Evolutionary conservation across 2,113 vertebrate species (phyloP).

Genomic region (Ochotona princeps): DNA sequence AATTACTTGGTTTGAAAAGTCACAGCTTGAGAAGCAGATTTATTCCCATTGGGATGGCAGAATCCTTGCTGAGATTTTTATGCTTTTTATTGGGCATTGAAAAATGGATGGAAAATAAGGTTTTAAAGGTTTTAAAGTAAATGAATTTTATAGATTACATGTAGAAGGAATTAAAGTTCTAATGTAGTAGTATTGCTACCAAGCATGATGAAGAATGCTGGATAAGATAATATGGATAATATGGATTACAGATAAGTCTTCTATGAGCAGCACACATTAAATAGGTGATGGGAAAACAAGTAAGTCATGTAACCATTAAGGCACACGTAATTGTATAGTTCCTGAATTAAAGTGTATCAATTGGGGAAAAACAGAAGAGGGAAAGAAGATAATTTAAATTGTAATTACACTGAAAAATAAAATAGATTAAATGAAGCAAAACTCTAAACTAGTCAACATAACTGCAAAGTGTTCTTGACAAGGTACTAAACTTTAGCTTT

Average conservation of each 20-base stretch:
- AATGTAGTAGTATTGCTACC: neutral
- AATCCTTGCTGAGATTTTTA: neutral
- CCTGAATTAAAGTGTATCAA: neutral
- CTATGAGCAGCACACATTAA: neutral
- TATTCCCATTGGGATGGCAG: conserved; percentile 27
- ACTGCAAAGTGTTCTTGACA: conserved; percentile 6
- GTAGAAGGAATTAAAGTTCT: neutral
- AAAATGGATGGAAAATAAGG: conserved; percentile 10
- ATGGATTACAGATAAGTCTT: neutral
- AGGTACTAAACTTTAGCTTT: neutral
- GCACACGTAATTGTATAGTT: neutral
- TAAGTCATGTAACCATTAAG: neutral
- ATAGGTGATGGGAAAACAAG: conserved; percentile 43
- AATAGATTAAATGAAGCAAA: neutral
- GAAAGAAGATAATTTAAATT: conserved; percentile 24
- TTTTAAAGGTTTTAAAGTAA: conserved; percentile 26
- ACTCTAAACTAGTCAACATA: neutral
- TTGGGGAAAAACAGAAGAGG: neutral
- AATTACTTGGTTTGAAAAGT: conserved; percentile 60
- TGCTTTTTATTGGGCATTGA: neutral
- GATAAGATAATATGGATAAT: neutral
- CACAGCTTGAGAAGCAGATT: conserved; percentile 18
- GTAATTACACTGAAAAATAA: neutral
- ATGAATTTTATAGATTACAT: conserved; percentile 19
- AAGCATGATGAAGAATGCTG: neutral